phyloP scores from a whole-genome alignment of 2,888 invertebrate genomes.

The Eustalomyia histrio region DNA sequence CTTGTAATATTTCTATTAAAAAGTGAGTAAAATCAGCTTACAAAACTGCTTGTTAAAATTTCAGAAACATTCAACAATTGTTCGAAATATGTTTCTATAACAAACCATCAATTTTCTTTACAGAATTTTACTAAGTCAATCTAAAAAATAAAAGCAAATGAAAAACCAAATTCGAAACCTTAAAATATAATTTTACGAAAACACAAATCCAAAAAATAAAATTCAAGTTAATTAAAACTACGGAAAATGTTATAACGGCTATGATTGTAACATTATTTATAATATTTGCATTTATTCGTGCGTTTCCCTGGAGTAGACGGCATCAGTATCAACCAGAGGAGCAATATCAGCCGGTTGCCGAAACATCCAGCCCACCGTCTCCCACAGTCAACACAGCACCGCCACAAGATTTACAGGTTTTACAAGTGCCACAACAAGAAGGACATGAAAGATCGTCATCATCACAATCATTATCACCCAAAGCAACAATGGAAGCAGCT shows the following conservation, averaged over 20 bases:
- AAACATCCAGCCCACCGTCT: conserved; percentile 55
- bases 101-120: neutral
- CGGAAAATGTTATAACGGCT: conserved; percentile 63
- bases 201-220: conserved; percentile 4
- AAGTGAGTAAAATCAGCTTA: neutral
- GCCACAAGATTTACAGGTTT: neutral
- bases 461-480: conserved; percentile 35
- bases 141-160: neutral
- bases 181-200: neutral
- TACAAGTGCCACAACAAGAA: conserved; percentile 47
- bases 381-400: neutral
- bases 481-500: conserved; percentile 16
- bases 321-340: conserved; percentile 47
- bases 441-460: conserved; percentile 18
- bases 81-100: neutral
- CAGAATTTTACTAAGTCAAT: neutral
- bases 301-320: conserved; percentile 78
- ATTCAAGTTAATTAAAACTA: conserved; percentile 18
- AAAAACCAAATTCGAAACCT: neutral
- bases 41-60: neutral
- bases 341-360: conserved; percentile 11
- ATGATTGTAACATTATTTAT: conserved; percentile 80
- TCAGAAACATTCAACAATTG: neutral
- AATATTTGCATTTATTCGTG: conserved; percentile 79
- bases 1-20: too few relatives aligned